Evolutionary conservation across 2,888 invertebrate species (phyloP).

Genomic region (Andrena bicolor): DNA sequence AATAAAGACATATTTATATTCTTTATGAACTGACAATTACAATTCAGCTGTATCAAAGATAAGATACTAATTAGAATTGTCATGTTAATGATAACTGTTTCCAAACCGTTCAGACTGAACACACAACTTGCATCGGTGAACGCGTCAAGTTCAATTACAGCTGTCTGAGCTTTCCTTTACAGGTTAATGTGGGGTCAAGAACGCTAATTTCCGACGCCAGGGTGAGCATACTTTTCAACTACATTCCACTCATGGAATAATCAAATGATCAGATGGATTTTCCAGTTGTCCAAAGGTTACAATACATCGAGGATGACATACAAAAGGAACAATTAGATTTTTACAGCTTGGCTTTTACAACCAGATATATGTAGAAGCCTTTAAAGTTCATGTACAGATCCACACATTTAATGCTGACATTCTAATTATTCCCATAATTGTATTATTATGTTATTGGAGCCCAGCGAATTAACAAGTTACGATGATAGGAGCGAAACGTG

Average conservation of each 20-base stretch:
- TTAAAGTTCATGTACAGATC: no score
- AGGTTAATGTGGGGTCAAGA: constrained; percentile 51
- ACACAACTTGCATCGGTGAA: constrained; percentile 17
- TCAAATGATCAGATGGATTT: not conserved
- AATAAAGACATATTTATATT: no score
- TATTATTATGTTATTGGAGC: no score
- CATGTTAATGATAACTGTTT: not conserved
- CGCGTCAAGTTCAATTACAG: constrained; percentile 49
- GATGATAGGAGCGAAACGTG: no score
- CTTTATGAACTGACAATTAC: not conserved
- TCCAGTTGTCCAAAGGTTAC: not conserved
- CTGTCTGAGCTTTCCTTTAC: constrained; percentile 54
- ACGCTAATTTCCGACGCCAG: not conserved
- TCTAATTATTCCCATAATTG: no score
- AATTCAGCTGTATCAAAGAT: not conserved
- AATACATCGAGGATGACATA: not conserved
- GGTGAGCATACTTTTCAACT: not conserved
- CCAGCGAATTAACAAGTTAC: no score
- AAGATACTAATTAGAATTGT: not conserved
- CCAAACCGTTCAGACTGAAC: not conserved
- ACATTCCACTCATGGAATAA: not conserved
- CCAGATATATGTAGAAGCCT: no score
- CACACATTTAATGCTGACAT: no score
- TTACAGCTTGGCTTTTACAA: no score
- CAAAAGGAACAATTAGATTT: not conserved